Percentiles rank a stretch among this genome's conserved stretches.
These are phyloP conservation scores for Poecilia picta DNA, from an alignment of 2,797 vertebrate genomes.

Conservation along the genomic window DNA sequence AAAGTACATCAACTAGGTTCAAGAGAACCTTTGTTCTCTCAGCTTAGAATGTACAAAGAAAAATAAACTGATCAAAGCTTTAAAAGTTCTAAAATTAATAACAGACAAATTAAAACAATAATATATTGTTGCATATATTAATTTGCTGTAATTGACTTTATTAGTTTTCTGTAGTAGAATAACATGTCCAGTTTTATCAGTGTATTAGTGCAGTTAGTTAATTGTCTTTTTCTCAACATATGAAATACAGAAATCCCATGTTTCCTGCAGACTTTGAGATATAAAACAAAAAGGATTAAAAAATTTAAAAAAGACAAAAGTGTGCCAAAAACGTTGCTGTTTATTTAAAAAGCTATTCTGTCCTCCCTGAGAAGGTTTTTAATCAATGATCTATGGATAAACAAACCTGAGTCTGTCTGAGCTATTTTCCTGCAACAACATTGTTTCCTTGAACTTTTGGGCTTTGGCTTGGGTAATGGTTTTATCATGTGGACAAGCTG, in stretches of 20 bases:
- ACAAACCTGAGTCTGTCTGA: conserved; percentile 17
- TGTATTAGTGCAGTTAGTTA: background rate
- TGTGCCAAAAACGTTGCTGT: background rate
- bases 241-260: background rate
- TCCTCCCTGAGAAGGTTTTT: background rate
- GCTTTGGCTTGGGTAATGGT: conserved; percentile 4
- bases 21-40: background rate
- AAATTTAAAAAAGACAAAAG: background rate
- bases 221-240: background rate
- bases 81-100: background rate
- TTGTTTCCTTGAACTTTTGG: conserved; percentile 11
- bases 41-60: background rate
- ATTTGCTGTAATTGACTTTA: background rate
- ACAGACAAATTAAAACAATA: background rate
- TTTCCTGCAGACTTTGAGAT: background rate
- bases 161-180: background rate
- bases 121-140: background rate
- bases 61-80: background rate
- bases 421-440: background rate
- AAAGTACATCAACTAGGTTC: no score
- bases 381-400: conserved; percentile 9
- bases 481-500: conserved; percentile 20
- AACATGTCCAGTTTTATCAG: background rate
- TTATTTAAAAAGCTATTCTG: conserved; percentile 2
- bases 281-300: background rate